phyloP scores from a whole-genome alignment of 2,113 vertebrate species.

The Aplodontia rufa region DNA sequence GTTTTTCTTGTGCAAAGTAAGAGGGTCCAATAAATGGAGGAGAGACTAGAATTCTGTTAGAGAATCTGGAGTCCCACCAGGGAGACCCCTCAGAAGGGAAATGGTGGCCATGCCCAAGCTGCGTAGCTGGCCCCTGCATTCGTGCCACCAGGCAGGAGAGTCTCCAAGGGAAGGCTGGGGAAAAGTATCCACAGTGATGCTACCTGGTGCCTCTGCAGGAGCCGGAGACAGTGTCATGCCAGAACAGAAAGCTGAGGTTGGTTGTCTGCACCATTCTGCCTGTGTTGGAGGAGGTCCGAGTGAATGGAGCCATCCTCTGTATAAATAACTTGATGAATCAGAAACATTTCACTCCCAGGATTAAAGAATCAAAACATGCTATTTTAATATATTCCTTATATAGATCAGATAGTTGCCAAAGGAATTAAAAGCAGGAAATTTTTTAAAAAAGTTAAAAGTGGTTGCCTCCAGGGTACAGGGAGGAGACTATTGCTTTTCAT shows the following conservation, averaged over 20 bases:
- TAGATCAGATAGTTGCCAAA: constrained; percentile 25
- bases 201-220: too few species aligned
- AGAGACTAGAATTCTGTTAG: not conserved
- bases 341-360: not conserved
- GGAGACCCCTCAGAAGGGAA: not conserved
- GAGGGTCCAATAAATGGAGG: not conserved
- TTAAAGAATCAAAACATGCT: not conserved
- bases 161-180: not conserved
- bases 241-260: accelerated
- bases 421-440: constrained; percentile 1
- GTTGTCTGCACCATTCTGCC: not conserved
- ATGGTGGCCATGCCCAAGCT: accelerated
- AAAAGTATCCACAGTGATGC: too few species aligned
- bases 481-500: constrained; percentile 1
- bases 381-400: constrained; percentile 34
- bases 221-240: accelerated
- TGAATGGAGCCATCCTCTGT: not conserved
- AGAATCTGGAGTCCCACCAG: not conserved
- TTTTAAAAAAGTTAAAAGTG: constrained; percentile 12
- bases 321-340: not conserved
- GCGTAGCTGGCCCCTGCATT: accelerated
- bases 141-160: not conserved
- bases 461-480: not conserved
- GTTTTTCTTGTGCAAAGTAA: not conserved
- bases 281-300: not conserved